A percentile compares a stretch with the other conserved stretches of the same genome.
Evolutionary conservation across 2,888 invertebrate species (phyloP).

Genomic region (Luperina nickerlii): DNA sequence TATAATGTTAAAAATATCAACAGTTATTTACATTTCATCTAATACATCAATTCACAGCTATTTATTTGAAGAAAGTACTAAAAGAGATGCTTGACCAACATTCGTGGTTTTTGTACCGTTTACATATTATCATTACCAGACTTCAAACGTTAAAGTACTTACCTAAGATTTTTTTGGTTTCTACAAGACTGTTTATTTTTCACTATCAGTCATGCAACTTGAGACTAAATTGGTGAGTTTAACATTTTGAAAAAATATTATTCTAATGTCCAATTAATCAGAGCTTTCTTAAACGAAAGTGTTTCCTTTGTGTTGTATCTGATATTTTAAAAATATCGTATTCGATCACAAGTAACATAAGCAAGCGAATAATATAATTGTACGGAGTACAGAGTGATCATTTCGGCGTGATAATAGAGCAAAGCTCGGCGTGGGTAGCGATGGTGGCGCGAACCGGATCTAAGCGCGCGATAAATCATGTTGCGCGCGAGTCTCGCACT

Average conservation of each 20-base stretch:
- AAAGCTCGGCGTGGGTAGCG: constrained; percentile 85
- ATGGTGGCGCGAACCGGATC: constrained; percentile 86
- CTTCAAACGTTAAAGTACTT: constrained; percentile 49
- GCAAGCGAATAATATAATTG: constrained; percentile 73
- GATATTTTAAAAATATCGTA: not conserved
- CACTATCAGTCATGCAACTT: constrained; percentile 31
- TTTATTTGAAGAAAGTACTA: constrained; percentile 70
- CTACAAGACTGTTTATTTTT: constrained; percentile 48
- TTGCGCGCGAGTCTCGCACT: constrained; percentile 73
- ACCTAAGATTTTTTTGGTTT: constrained; percentile 37
- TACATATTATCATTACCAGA: constrained; percentile 57
- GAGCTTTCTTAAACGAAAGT: constrained; percentile 54
- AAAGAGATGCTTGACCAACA: constrained; percentile 74
- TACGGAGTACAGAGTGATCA: constrained; percentile 80
- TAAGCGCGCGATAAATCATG: constrained; percentile 86
- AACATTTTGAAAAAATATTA: constrained; percentile 31
- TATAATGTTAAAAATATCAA: constrained; percentile 40
- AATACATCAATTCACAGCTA: constrained; percentile 61
- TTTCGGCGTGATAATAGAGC: constrained; percentile 85
- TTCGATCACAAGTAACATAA: constrained; percentile 71
- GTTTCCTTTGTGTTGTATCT: constrained; percentile 21
- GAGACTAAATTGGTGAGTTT: constrained; percentile 13
- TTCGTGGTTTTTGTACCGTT: constrained; percentile 64
- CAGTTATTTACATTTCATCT: constrained; percentile 58
- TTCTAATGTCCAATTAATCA: constrained; percentile 36